Conservation (phyloP, 2,113 vertebrate genomes). For the Dicrurus megarhynchus region DNA sequence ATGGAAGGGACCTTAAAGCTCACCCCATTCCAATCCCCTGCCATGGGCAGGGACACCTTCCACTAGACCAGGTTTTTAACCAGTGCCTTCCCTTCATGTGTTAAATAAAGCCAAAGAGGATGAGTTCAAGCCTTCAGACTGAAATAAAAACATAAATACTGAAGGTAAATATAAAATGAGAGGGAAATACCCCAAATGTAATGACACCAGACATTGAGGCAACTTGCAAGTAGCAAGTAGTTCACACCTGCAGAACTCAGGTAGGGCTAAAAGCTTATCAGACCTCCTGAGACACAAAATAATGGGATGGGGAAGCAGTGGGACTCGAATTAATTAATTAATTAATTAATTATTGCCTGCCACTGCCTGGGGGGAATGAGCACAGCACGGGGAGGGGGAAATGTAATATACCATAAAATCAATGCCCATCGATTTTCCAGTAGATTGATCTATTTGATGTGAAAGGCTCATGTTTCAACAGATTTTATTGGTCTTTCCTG, state of each 20-base stretch:
- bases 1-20: background rate
- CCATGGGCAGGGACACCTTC: background rate
- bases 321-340: background rate
- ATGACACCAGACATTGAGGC: background rate
- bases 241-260: background rate
- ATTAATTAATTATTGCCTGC: background rate
- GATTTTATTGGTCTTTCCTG: background rate
- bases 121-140: background rate
- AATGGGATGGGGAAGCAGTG: background rate
- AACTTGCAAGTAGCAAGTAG: background rate
- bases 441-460: background rate
- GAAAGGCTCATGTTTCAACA: background rate
- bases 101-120: background rate
- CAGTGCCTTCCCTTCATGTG: background rate
- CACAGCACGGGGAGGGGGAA: rapidly evolving
- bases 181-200: background rate
- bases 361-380: background rate
- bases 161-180: background rate
- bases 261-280: background rate
- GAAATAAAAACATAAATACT: background rate
- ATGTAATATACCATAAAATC: background rate
- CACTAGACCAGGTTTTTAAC: background rate
- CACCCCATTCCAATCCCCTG: background rate
- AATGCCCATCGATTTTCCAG: background rate
- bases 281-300: background rate